These are phyloP conservation scores for Bactericera cockerelli DNA, from an alignment of 1,140 invertebrate species.

Conservation along the genomic window DNA sequence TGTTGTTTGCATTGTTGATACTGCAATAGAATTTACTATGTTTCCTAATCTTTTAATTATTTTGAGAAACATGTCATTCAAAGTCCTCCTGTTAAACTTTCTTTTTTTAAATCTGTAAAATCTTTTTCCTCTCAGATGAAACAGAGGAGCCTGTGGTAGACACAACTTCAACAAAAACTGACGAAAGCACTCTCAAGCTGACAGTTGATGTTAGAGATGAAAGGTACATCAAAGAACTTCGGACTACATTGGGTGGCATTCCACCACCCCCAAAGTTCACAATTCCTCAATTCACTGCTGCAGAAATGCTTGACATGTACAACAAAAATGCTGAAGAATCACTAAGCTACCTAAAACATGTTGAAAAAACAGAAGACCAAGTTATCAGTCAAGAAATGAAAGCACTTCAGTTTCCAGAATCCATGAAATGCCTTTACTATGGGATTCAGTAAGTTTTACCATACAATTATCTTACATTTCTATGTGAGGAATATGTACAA, in stretches of 20 bases:
- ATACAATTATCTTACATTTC: too few species aligned
- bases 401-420: slow-evolving; percentile 13
- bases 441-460: slow-evolving; percentile 14
- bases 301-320: slow-evolving; percentile 38
- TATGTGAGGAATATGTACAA: too few species aligned
- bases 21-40: background rate
- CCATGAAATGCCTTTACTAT: slow-evolving; percentile 5
- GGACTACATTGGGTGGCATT: slow-evolving; percentile 30
- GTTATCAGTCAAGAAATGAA: slow-evolving; percentile 5
- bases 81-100: too few species aligned
- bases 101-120: too few species aligned
- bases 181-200: background rate
- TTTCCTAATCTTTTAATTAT: background rate
- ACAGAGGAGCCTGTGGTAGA: too few species aligned
- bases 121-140: too few species aligned
- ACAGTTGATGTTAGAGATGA: slow-evolving; percentile 9
- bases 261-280: slow-evolving; percentile 48
- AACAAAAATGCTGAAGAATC: slow-evolving; percentile 31
- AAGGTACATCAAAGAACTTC: slow-evolving; percentile 10
- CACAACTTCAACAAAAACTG: background rate
- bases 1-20: too few species aligned
- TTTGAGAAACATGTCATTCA: too few species aligned
- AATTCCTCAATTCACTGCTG: slow-evolving; percentile 38
- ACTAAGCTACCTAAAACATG: slow-evolving; percentile 26
- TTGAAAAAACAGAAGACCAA: slow-evolving; percentile 8